Percentiles rank a stretch among this genome's conserved stretches.
Evolutionary conservation across 2,888 invertebrate genomes (phyloP).

Genomic region (Criorhina ranunculi): DNA sequence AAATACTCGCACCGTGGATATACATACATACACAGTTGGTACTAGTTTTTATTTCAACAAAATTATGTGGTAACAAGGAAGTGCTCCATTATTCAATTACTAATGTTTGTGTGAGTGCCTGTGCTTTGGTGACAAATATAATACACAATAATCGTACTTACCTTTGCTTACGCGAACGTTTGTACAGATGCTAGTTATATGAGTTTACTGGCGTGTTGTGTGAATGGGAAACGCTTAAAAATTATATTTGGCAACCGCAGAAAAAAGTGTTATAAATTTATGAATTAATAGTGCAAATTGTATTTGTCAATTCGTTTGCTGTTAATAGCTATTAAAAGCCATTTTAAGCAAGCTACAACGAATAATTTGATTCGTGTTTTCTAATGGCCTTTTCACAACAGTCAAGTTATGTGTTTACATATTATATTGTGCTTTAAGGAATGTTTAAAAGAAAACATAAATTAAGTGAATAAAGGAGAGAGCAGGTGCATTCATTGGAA

Average conservation of each 20-base stretch:
- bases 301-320: background rate
- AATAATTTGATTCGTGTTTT: background rate
- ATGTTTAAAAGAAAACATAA: background rate
- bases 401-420: background rate
- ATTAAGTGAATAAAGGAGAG: background rate
- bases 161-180: slow-evolving; percentile 20
- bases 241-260: too few species aligned
- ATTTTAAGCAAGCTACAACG: background rate
- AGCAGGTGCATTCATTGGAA: background rate
- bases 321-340: background rate
- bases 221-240: too few species aligned
- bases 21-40: background rate
- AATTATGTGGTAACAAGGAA: background rate
- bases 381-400: background rate
- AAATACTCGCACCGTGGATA: background rate
- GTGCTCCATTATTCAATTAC: slow-evolving; percentile 9
- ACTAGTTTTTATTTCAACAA: background rate
- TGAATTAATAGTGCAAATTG: background rate
- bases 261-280: too few species aligned
- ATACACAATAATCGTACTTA: slow-evolving; percentile 9
- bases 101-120: background rate
- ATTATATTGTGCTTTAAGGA: background rate
- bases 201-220: too few species aligned
- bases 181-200: background rate
- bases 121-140: slow-evolving; percentile 9